Base-by-base conservation (phyloP, 2,797 vertebrate species). In the Lindbergichthys nudifrons region DNA sequence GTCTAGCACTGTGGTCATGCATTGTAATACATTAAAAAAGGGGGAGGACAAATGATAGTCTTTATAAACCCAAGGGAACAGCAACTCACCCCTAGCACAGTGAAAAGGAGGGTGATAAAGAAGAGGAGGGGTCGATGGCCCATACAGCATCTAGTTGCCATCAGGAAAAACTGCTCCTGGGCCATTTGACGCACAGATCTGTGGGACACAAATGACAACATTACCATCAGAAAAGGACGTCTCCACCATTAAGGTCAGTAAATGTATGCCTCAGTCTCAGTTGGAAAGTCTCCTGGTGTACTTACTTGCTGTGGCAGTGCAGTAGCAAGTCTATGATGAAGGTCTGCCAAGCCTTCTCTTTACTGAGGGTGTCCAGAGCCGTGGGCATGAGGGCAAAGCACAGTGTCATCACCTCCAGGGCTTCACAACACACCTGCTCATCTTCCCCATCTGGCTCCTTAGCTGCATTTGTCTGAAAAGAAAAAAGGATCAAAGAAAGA, bases 141-240 rank as follows among this genome's bases (percentile, higher is more conserved):
- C 98, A 99, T 99, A 88, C 98, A 99, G 88, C 98, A 99, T 91
- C 98, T 95, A 32, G 98, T 99, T 73, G 98, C 98, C 98, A 99
- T 99, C 84, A 99, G 94, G 89, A 99, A 99, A 93, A 99, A 99
- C 70, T 99, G 98, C 81, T 99, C 98, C 89, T 99, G 98, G 43
- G 98, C 97, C 96, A 99, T 98, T 88, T 99, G 98, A 90, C 98
- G 97, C 87, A 99, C 98, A 65, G 96, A 97, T 92, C 98, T 99
- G 90, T 85, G 80, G 80, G 54, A 76, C 42, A 60, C 47, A 67
- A 21, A 50, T 32, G 32, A 65, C 10, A 64, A 63, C 54, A 58
- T 48, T 18, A 79, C 19, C 5, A 62, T 63, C 15, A 66, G n/a
- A 47, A 18, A 16, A 46, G 8, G 26, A 63, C 12, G 4, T 52